A percentile compares a stretch with the other conserved stretches of the same genome.
phyloP scores from a whole-genome alignment of 2,888 invertebrate species.

The Diadromus collaris region DNA sequence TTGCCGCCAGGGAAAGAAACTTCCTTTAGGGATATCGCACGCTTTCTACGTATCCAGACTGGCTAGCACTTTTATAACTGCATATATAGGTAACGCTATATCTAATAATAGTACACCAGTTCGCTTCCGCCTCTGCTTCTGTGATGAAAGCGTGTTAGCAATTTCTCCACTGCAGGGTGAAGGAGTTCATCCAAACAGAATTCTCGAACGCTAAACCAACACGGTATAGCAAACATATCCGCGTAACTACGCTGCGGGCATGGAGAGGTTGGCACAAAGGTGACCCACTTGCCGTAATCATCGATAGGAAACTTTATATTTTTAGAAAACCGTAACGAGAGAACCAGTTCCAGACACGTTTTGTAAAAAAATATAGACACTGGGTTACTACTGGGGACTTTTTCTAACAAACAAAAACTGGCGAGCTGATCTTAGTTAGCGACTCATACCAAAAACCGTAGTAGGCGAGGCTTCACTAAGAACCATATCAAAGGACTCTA shows the following conservation, averaged over 20 bases:
- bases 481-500: background rate
- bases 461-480: too few relatives aligned
- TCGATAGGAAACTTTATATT: background rate
- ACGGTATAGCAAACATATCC: constrained; percentile 5
- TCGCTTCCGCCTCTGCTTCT: constrained; percentile 48
- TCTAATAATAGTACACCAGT: constrained; percentile 44
- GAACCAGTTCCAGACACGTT: background rate
- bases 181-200: constrained; percentile 20
- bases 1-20: constrained; percentile 39
- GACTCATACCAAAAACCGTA: background rate
- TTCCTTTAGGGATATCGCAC: constrained; percentile 54
- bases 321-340: background rate
- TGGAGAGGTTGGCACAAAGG: constrained; percentile 1
- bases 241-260: background rate
- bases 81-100: constrained; percentile 41
- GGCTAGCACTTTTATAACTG: constrained; percentile 40
- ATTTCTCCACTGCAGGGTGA: constrained; percentile 40
- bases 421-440: too few relatives aligned
- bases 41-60: constrained; percentile 44
- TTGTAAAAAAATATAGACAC: background rate
- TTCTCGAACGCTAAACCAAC: constrained; percentile 28
- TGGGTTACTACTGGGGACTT: background rate
- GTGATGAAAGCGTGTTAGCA: constrained; percentile 48
- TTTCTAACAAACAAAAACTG: too few relatives aligned
- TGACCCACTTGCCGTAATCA: constrained; percentile 1